Conservation (phyloP, 2,797 vertebrate species). For the Monodelphis domestica region DNA sequence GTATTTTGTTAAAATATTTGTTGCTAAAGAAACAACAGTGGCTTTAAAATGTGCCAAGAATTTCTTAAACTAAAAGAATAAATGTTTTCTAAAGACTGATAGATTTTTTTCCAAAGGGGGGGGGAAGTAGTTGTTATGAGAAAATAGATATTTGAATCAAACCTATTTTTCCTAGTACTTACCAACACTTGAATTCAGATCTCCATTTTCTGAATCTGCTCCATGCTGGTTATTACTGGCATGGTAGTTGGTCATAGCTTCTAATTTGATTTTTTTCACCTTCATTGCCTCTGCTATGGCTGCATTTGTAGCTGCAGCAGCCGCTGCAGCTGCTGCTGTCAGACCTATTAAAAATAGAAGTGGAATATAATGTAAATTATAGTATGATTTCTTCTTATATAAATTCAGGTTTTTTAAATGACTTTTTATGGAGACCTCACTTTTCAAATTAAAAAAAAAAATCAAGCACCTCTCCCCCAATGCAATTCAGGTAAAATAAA, state of each 20-base stretch:
- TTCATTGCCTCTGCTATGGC: conserved; percentile 99
- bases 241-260: conserved; percentile 99
- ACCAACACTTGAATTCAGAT: conserved; percentile 97
- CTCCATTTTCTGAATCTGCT: conserved; percentile 95
- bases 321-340: conserved; percentile 95
- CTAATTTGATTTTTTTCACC: conserved; percentile 99
- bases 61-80: conserved; percentile 25
- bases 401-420: conserved; percentile 46
- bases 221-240: conserved; percentile 95
- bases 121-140: background rate
- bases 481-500: background rate
- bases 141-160: background rate
- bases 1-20: conserved; percentile 6
- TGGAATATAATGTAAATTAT: conserved; percentile 73
- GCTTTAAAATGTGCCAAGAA: conserved; percentile 52
- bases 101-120: background rate
- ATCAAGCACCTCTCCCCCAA: background rate
- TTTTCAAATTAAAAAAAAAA: background rate
- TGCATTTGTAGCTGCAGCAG: conserved; percentile 97
- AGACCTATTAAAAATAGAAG: conserved; percentile 89
- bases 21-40: conserved; percentile 41
- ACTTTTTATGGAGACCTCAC: conserved; percentile 19
- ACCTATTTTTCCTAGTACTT: conserved; percentile 81
- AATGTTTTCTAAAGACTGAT: background rate
- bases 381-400: conserved; percentile 57